Evolutionary conservation across 1,140 invertebrate genomes (phyloP), one percentile per base, ranked within the genome.

Genomic region (Cataglyphis hispanica): DNA sequence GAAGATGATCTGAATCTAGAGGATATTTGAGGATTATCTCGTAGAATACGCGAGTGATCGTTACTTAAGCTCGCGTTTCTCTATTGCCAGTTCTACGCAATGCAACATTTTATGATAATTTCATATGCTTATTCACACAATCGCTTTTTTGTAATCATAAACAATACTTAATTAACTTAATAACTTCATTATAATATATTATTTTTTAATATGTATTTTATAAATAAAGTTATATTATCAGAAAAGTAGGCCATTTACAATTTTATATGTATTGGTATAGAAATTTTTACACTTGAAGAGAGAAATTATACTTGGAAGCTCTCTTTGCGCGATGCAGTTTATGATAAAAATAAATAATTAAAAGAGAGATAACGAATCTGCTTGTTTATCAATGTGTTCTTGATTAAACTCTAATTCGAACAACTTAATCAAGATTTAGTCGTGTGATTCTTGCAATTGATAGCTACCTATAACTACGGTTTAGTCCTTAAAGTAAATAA

Each of bases 401-500:
- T 46, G 16, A 53, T 72, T 50, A 13, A n/a, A 22, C 46, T 53
- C 27, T 16, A 31, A 16, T 56, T 72, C 25, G 10, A 8, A 1
- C 69, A 53, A 72, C 25, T 31, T 72, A 46, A 72, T 46, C 34
- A 53, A 19, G 34, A 46, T 72, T 70, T 72, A 53, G 27, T 7
- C 67, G 4, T 53, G 46, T 72, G 56, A 72, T 72, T 27, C 69
- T 53, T 34, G 46, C 43, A 27, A 31, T 53, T 72, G 69, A 72
- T 53, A 27, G 46, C 7, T 53, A 53, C 43, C 16, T 70, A 27
- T 72, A 53, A 72, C 16, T 16, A 27, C 69, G 22, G 69, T 72
- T 72, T 53, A 72, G 25, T 72, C 34, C 69, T 70, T 34, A 53
- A 72, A 53, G 25, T 46, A 53, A 72, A 72, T 16, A 53, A 11